Base-by-base conservation (phyloP, 2,888 invertebrate genomes). In the Sialis fuliginosa region DNA sequence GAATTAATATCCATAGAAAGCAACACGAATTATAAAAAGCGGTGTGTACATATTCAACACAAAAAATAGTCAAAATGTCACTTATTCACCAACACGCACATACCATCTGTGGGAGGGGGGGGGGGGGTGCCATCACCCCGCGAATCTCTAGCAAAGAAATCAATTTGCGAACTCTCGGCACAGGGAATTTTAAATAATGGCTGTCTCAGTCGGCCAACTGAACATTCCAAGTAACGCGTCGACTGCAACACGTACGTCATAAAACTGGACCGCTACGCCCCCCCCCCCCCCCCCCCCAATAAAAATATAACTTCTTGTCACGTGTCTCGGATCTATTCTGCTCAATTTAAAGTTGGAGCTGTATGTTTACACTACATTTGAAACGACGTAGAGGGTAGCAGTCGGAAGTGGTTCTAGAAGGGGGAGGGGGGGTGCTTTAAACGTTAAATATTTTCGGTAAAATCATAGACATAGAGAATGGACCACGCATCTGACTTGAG, bases 281-380 rank as follows among this genome's bases (percentile, higher is more conserved):
- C 5, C 13, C 41, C 54, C 52, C 53, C 5, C 13, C 41, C 54
- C 52, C 53, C 56, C 56, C 56, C 50, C 56, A 58, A 58, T 59
- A 59, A 61, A 62, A 62, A 62, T 62, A 62, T 61, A 62, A 62
- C 60, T 61, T 60, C 61, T 62, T 58, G 61, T 61, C 61, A 60
- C 61, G 61, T 61, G 61, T 59, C 58, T 55, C 55, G 57, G 60
- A 62, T 62, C 58, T 57, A 61, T 61, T 62, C 60, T 60, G 59
- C 61, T 61, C 61, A 62, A 62, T 62, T 63, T 62, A 59, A 62
- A 63, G 59, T 61, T 60, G 56, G 57, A 62, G 60, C 56, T 57
- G 57, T n/a, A n/a, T 63, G 62, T 63, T 63, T 62, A 61, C 62
- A 61, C 58, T 62, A 61, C 62, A 61, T 61, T 62, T 61, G 58